Evolutionary conservation across 2,113 vertebrate genomes (phyloP).

Genomic region (Rhipidura dahli): DNA sequence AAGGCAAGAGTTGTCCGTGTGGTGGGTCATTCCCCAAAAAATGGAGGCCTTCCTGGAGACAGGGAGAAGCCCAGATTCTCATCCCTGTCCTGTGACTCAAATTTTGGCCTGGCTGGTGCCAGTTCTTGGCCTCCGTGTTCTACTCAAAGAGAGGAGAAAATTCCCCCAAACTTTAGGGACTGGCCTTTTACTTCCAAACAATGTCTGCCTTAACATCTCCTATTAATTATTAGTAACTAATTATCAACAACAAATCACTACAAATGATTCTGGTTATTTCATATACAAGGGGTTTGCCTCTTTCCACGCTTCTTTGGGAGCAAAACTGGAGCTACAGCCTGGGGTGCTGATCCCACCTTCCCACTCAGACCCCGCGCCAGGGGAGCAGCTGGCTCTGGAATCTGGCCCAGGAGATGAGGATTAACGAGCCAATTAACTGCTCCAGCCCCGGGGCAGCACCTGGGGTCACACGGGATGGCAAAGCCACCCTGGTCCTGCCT

Average conservation of each 20-base stretch:
- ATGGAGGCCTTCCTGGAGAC: neutral
- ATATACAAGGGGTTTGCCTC: neutral
- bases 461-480: neutral
- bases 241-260: neutral
- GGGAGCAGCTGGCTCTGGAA: neutral
- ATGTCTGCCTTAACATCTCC: neutral
- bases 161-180: fast-evolving
- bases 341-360: neutral
- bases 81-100: neutral
- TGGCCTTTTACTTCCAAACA: neutral
- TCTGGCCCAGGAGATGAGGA: neutral
- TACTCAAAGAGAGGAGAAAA: neutral
- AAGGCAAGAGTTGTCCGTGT: fast-evolving
- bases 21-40: neutral
- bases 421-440: neutral
- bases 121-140: fast-evolving
- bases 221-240: neutral
- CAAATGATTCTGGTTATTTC: neutral
- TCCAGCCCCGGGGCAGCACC: neutral
- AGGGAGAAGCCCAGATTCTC: neutral
- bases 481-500: neutral
- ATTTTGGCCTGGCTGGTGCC: fast-evolving
- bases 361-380: neutral
- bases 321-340: neutral
- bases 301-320: neutral